phyloP scores from a whole-genome alignment of 2,113 vertebrate species.

The Corvus cornix region DNA sequence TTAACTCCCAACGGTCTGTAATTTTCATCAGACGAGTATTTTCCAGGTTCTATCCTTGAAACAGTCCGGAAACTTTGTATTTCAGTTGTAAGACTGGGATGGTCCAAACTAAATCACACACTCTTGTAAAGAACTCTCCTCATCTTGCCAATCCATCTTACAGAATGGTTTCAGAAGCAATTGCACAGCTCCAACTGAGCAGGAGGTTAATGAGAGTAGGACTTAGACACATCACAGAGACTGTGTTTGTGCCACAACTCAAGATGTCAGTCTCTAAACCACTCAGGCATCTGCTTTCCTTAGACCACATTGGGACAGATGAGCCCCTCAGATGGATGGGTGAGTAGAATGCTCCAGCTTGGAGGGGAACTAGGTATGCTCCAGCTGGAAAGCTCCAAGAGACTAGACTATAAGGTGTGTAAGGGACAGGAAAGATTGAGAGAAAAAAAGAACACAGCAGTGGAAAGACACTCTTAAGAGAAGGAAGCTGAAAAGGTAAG shows the following conservation, averaged over 20 bases:
- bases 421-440: neutral
- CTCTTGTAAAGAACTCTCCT: neutral
- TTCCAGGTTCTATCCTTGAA: neutral
- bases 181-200: neutral
- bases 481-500: neutral
- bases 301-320: neutral
- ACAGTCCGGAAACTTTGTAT: neutral
- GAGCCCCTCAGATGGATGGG: neutral
- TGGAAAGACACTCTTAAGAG: neutral
- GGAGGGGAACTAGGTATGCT: neutral
- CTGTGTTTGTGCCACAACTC: neutral
- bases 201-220: neutral
- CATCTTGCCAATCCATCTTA: neutral
- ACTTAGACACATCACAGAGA: neutral
- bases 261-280: neutral
- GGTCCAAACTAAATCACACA: neutral
- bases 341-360: neutral
- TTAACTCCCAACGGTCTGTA: neutral
- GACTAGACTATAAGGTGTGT: neutral
- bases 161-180: neutral
- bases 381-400: neutral
- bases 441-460: neutral
- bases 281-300: neutral
- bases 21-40: accelerated
- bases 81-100: neutral